Conservation (phyloP, 2,113 vertebrate genomes). For the Entomyzon cyanotis region DNA sequence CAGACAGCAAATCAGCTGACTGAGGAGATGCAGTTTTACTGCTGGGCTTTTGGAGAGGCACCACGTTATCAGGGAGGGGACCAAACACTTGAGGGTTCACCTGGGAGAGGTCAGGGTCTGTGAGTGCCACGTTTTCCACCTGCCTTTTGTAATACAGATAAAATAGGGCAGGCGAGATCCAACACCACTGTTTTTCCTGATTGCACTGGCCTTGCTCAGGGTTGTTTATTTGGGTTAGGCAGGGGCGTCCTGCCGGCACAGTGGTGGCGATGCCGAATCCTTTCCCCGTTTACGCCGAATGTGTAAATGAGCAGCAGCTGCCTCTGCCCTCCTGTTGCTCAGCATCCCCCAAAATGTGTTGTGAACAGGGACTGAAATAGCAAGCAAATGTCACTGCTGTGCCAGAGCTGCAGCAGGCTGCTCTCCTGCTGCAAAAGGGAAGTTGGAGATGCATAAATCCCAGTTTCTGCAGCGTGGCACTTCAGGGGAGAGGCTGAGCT, state of each 20-base stretch:
- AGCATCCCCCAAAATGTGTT: background rate
- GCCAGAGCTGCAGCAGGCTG: background rate
- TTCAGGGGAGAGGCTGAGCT: background rate
- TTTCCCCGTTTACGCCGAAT: background rate
- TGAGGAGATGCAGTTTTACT: background rate
- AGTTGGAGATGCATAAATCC: background rate
- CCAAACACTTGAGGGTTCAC: background rate
- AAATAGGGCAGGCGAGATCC: background rate
- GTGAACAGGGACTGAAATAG: constrained; percentile 2
- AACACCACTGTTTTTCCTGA: background rate
- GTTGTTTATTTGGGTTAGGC: constrained; percentile 7
- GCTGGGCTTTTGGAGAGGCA: background rate
- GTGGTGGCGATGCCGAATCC: background rate
- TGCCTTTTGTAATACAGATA: background rate
- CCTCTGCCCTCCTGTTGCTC: constrained; percentile 45
- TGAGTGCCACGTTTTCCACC: background rate
- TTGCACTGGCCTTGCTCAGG: background rate
- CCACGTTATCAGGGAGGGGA: background rate
- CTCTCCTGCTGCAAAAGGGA: background rate
- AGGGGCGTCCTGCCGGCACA: background rate
- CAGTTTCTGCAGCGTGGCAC: rapidly evolving
- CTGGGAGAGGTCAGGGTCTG: background rate
- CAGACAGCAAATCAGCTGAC: constrained; percentile 24
- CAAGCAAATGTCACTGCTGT: background rate
- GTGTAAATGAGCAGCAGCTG: constrained; percentile 38